phyloP scores from a whole-genome alignment of 1,140 invertebrate genomes.

The Drosophila bocki region DNA sequence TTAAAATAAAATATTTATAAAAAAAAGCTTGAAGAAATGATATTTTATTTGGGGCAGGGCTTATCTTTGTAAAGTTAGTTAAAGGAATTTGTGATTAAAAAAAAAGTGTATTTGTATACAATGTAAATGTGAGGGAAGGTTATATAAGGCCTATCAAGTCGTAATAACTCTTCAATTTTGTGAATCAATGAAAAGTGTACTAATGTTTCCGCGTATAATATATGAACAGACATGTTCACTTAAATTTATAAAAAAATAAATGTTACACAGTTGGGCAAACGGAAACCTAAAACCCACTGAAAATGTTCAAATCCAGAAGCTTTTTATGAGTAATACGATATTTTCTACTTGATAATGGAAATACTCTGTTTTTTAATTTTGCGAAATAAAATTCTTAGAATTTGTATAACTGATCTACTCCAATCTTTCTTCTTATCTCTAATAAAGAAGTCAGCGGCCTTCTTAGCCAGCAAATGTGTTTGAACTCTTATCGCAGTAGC shows the following conservation, averaged over 20 bases:
- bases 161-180: not conserved
- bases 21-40: not conserved
- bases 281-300: not conserved
- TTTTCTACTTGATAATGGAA: not conserved
- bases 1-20: not conserved
- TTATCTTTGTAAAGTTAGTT: not conserved
- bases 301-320: not conserved
- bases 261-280: not conserved
- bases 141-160: not conserved
- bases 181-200: not conserved
- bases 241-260: not conserved
- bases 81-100: too few species aligned
- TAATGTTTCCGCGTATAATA: not conserved
- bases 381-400: not conserved
- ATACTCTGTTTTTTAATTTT: not conserved
- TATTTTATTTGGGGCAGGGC: not conserved
- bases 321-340: conserved; percentile 1
- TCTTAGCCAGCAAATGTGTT: not conserved
- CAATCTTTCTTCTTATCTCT: not conserved
- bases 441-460: not conserved
- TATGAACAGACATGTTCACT: too few species aligned
- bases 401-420: conserved; percentile 9
- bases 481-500: not conserved
- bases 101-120: too few species aligned
- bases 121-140: not conserved